phyloP scores from a whole-genome alignment of 2,113 vertebrate species.

The Macaca nemestrina region DNA sequence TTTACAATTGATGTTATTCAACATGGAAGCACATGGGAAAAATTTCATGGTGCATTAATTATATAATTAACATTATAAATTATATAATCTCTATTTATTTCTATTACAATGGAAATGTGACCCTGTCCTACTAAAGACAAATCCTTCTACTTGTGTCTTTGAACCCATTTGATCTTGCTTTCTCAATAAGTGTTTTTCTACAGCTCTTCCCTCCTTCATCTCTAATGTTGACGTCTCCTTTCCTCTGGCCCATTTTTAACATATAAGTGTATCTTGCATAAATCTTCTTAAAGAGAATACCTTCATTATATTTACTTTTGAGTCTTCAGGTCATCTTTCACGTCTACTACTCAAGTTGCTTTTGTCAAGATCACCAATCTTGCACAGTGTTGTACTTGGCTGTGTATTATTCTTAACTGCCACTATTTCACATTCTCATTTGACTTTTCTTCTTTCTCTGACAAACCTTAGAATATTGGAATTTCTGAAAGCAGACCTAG shows the following conservation, averaged over 20 bases:
- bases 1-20: not conserved
- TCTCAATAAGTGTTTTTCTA: not conserved
- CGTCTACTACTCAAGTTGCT: not conserved
- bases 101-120: not conserved
- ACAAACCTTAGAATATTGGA: not conserved
- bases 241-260: not conserved
- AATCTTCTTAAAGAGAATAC: not conserved
- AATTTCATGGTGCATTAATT: not conserved
- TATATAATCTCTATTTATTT: not conserved
- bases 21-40: not conserved
- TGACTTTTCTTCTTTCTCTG: not conserved
- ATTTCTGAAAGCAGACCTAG: not conserved
- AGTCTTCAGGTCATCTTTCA: not conserved
- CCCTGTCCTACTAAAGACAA: not conserved
- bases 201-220: not conserved
- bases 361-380: not conserved
- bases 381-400: not conserved
- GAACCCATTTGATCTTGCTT: not conserved
- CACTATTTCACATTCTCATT: not conserved
- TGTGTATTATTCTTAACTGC: not conserved
- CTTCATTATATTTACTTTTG: not conserved
- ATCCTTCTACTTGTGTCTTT: not conserved
- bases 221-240: fast-evolving
- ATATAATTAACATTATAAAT: not conserved
- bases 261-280: not conserved